Evolutionary conservation across 2,797 vertebrate genomes (phyloP), one percentile per base, ranked within the genome.

Genomic region (Thalassophryne amazonica): DNA sequence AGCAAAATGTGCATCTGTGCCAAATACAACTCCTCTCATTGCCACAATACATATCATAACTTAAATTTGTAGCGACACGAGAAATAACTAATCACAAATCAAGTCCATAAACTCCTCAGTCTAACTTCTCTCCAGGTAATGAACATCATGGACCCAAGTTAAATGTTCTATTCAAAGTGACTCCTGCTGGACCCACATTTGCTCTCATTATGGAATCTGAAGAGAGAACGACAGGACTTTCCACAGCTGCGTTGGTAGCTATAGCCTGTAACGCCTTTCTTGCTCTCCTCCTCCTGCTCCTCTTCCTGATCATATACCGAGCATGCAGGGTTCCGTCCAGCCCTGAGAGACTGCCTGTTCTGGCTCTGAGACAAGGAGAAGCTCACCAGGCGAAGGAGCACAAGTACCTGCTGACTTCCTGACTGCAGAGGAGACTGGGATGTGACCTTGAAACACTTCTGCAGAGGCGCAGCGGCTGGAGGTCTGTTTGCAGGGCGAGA

Each of bases 281-380:
- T 6, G 88, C 86, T 21, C 7, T 90, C 50, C 86, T 92, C 40
- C 86, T 92, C n/a, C 69, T 92, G 10, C 76, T 91, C 34, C 88
- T 92, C 20, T 89, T 89, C 52, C 61, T 91, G 4, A 70, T 92
- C 51, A 66, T 92, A 28, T 91, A 83, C 67, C 83, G 83, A 51
- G 91, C 90, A 56, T 92, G 90, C 79, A 82, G 85, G 48, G 81
- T 92, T 37, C 90, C 91, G 7, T 90, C 90, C 35, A 87, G 72
- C 66, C 91, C 84, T 3, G 89, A 91, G 73, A 81, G 73, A 67
- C 68, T 78, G 58, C 86, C 84, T 0, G 90, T 88, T 39, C 69
- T 90, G 36, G 71, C 81, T 30, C 73, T 64, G 0, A 36, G 58
- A 0, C 69, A 67, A 27, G 76, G 60, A 18, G 76, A 72, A 38